phyloP scores from a whole-genome alignment of 1,140 invertebrate species.

The Diachasma alloeum region DNA sequence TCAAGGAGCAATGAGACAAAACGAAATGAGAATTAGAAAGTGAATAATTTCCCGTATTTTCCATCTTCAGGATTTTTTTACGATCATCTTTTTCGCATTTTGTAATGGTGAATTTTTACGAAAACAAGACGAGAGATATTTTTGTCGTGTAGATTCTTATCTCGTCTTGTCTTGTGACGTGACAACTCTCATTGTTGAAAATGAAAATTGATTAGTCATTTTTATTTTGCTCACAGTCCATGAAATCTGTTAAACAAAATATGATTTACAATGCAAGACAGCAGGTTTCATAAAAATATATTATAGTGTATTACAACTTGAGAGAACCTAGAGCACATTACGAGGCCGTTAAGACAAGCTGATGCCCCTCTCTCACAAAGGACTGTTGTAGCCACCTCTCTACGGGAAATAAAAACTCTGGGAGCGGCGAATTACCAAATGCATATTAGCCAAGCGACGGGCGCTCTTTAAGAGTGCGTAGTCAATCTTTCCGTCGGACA shows the following conservation, averaged over 20 bases:
- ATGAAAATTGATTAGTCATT: not conserved
- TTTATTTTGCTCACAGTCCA: not conserved
- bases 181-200: too few species aligned
- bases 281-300: not conserved
- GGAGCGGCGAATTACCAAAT: constrained; percentile 58
- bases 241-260: constrained; percentile 2
- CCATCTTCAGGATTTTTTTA: too few species aligned
- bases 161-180: too few species aligned
- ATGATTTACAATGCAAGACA: not conserved
- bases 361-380: constrained; percentile 20
- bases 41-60: too few species aligned
- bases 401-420: constrained; percentile 8
- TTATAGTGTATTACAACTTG: not conserved
- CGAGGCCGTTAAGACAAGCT: not conserved
- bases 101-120: too few species aligned
- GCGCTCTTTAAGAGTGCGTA: constrained; percentile 60
- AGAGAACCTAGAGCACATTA: constrained; percentile 3
- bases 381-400: not conserved
- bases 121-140: too few species aligned
- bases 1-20: too few species aligned
- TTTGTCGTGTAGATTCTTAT: too few species aligned
- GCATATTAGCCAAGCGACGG: constrained; percentile 60
- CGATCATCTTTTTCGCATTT: too few species aligned
- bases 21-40: too few species aligned
- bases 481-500: constrained; percentile 63